Evolutionary conservation across 2,888 invertebrate species (phyloP), one percentile per base, ranked within the genome.

Genomic region (Pterostichus niger): DNA sequence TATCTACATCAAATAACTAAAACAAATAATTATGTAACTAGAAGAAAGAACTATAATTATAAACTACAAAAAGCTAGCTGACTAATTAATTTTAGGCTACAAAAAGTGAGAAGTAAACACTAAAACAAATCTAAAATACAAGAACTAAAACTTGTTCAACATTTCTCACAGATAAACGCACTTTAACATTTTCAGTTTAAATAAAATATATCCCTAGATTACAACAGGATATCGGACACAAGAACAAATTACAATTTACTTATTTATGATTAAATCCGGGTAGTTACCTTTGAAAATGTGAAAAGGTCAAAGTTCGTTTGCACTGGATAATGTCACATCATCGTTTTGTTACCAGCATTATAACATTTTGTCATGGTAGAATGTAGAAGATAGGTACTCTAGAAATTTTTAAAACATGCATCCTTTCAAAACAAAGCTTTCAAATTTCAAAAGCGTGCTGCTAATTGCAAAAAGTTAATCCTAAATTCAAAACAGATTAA

Each of bases 281-380:
- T 71, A 71, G 68, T 71, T 71, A 44, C 44, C 68, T 71, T 35
- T 71, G 44, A 76, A 46, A 52, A 35, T 76, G 56, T 35, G 35
- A 52, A 76, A 76, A 56, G 40, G 76, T 76, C 76, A 56, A 76
- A 56, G 76, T n/a, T 75, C 76, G 11, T 40, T 56, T 56, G 17
- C 54, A 76, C 11, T 76, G 56, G 68, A 76, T 56, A 76, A 76
- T 54, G 76, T 56, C 76, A 76, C 40, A 76, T 75, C 31, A 33
- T 46, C 17, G 24, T 76, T 46, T 73, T 35, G 54, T 76, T 76
- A 76, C 76, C 76, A 71, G 68, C 44, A 56, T 1, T 76, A 35
- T 76, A 76, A 56, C 76, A 76, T 76, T 75, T 76, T 76, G 76
- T 76, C 56, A 76, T 52, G 33, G 76, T 54, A 76, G 76, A 76